A percentile compares a stretch with the other conserved stretches of the same genome.
Conservation (phyloP, 2,888 invertebrate genomes). For the Calameuta idolon region DNA sequence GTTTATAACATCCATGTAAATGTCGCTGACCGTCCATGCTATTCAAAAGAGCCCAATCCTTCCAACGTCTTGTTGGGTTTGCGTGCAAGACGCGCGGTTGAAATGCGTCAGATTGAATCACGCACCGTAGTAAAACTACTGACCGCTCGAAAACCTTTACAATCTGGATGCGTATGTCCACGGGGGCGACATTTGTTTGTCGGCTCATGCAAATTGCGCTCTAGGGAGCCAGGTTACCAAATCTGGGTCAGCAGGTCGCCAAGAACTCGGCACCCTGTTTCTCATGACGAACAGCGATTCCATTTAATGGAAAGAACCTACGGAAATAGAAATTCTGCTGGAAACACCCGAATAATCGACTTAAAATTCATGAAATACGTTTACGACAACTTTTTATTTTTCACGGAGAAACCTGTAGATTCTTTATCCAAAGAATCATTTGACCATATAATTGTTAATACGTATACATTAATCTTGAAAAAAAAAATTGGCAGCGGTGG, state of each 20-base stretch:
- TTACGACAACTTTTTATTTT: background rate
- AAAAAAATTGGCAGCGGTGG: conserved; percentile 63
- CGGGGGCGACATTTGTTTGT: conserved; percentile 50
- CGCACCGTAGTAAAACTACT: conserved; percentile 44
- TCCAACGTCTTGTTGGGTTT: conserved; percentile 21
- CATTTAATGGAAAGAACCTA: conserved; percentile 21
- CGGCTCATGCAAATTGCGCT: conserved; percentile 47
- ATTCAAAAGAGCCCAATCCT: background rate
- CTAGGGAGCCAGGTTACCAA: conserved; percentile 24
- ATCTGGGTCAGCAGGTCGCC: conserved; percentile 52
- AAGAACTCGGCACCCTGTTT: conserved; percentile 24
- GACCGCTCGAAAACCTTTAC: conserved; percentile 37
- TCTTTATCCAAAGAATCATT: background rate
- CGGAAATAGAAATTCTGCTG: conserved; percentile 1
- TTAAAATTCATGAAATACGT: background rate
- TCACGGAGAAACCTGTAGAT: background rate
- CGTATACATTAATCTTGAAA: conserved; percentile 7
- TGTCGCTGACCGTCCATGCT: background rate
- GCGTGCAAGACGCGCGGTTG: conserved; percentile 44
- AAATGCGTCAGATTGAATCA: conserved; percentile 57
- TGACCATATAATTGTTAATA: background rate
- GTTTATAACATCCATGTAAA: background rate
- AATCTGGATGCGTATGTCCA: conserved; percentile 43
- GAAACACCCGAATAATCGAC: background rate
- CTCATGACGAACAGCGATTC: conserved; percentile 39